Percentiles rank a stretch among this genome's conserved stretches.
Evolutionary conservation across 2,113 vertebrate genomes (phyloP).

Genomic region (Nymphicus hollandicus): DNA sequence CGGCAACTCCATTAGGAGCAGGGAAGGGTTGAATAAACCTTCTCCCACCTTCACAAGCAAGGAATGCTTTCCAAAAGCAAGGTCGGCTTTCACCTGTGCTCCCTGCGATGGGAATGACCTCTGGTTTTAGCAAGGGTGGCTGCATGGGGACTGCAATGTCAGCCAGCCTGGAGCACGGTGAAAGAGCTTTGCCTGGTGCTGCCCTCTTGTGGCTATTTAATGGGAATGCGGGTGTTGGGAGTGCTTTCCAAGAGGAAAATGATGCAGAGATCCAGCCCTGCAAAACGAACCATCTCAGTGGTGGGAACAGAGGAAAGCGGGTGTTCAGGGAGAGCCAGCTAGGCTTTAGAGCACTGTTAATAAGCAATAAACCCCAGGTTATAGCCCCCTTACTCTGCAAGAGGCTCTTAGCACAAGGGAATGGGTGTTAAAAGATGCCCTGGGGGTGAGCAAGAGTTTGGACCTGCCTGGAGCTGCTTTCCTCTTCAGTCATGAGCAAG

Average conservation of each 20-base stretch:
- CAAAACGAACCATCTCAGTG: background rate
- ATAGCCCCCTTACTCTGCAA: background rate
- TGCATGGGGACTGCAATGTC: background rate
- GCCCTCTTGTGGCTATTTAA: background rate
- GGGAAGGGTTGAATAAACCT: background rate
- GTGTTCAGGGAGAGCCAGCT: background rate
- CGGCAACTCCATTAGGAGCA: background rate
- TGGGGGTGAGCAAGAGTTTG: fast-evolving
- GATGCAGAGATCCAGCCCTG: background rate
- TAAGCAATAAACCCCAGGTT: background rate
- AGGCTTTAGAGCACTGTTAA: background rate
- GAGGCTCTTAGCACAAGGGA: background rate
- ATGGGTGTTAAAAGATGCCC: background rate
- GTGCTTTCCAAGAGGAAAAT: background rate
- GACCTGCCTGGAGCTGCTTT: background rate
- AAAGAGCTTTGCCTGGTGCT: background rate
- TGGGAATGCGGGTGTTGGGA: fast-evolving
- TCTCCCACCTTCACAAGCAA: background rate
- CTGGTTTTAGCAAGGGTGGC: background rate
- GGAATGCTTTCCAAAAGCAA: background rate
- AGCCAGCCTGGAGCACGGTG: fast-evolving
- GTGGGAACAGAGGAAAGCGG: background rate
- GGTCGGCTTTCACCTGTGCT: background rate
- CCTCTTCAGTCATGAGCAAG: background rate
- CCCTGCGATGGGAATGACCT: background rate